Conservation (phyloP, 2,888 invertebrate genomes). For the Ornithoptera priamus region DNA sequence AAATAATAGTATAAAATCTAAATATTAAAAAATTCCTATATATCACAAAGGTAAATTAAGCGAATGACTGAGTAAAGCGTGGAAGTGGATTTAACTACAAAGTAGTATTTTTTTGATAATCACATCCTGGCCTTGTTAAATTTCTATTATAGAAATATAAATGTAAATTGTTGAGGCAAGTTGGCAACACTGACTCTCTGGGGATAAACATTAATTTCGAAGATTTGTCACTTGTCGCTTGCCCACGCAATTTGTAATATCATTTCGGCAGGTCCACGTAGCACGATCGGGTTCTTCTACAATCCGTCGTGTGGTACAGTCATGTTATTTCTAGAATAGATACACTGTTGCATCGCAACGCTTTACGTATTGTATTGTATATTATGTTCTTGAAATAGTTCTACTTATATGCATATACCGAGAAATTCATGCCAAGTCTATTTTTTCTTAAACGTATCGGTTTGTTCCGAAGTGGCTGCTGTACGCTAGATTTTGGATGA, state of each 20-base stretch:
- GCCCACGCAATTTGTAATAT: slow-evolving; percentile 36
- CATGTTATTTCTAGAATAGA: slow-evolving; percentile 48
- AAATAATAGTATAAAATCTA: no score
- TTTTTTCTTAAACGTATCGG: slow-evolving; percentile 34
- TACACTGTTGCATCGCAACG: slow-evolving; percentile 35
- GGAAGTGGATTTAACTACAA: not conserved
- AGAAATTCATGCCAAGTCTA: slow-evolving; percentile 41
- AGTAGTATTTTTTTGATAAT: not conserved
- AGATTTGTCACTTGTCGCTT: slow-evolving; percentile 51
- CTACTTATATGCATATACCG: slow-evolving; percentile 41
- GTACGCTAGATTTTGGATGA: slow-evolving; percentile 24
- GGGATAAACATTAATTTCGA: slow-evolving; percentile 28
- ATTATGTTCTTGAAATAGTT: slow-evolving; percentile 37
- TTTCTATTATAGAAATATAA: slow-evolving; percentile 3
- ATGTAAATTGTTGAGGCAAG: slow-evolving; percentile 13
- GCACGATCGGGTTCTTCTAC: slow-evolving; percentile 44
- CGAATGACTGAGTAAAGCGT: no score
- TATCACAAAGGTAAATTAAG: no score
- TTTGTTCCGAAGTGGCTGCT: slow-evolving; percentile 19
- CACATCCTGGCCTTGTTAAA: not conserved
- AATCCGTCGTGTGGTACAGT: slow-evolving; percentile 45
- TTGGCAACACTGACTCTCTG: slow-evolving; percentile 8
- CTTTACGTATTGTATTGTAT: slow-evolving; percentile 34
- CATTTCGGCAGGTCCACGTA: slow-evolving; percentile 40
- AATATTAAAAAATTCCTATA: no score